Percentiles rank a stretch among this genome's conserved stretches.
Evolutionary conservation across 2,113 vertebrate species (phyloP).

Genomic region (Hippocampus zosterae): DNA sequence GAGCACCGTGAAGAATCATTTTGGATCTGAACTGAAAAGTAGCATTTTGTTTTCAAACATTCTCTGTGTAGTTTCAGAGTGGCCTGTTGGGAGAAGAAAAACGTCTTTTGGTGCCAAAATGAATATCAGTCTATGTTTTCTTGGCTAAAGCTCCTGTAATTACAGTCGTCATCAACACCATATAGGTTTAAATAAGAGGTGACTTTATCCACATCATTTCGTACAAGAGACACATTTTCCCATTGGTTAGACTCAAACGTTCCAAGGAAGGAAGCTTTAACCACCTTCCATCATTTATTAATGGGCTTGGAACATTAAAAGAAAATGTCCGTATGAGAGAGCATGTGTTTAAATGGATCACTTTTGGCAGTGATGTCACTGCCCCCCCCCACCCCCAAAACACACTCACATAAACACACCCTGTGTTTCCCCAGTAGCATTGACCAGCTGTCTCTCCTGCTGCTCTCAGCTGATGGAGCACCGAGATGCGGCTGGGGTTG

Average conservation of each 20-base stretch:
- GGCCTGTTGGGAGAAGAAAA: not conserved
- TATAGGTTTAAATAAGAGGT: not conserved
- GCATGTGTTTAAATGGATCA: conserved; percentile 34
- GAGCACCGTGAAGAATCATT: not conserved
- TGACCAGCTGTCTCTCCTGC: conserved; percentile 66
- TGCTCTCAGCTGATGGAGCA: conserved; percentile 67
- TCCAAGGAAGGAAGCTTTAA: not conserved
- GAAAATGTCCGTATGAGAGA: not conserved
- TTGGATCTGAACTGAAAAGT: not conserved
- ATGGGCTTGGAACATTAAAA: not conserved
- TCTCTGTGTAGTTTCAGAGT: not conserved
- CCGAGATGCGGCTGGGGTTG: conserved; percentile 14
- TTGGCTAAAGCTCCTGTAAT: not conserved
- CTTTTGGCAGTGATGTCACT: conserved; percentile 44
- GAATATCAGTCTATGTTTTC: not conserved
- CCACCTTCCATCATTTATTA: conserved; percentile 2
- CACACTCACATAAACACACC: conserved; percentile 34
- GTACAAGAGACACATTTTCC: not conserved
- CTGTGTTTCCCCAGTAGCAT: conserved; percentile 42
- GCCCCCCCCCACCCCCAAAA: conserved; percentile 19
- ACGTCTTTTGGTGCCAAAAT: not conserved
- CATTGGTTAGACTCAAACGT: not conserved
- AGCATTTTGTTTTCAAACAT: not conserved
- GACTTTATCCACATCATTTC: not conserved
- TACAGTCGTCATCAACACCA: not conserved